Conservation (phyloP, 2,113 vertebrate genomes). For the Hyperoodon ampullatus region DNA sequence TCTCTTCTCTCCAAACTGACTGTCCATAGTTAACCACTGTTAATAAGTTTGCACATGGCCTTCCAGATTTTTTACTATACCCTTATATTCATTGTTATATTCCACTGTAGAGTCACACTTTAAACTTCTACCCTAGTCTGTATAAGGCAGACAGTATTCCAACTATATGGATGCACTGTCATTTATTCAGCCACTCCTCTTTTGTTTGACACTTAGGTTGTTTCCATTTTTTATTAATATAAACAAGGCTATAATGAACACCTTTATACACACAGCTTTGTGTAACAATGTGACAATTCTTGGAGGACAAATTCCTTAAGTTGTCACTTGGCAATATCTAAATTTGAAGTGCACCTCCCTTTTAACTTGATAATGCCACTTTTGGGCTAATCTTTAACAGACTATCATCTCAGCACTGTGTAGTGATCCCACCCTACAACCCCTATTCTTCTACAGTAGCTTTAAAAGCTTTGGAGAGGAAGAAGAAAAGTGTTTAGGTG, state of each 20-base stretch:
- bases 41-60: neutral
- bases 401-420: neutral
- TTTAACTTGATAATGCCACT: neutral
- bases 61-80: neutral
- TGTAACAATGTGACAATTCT: neutral
- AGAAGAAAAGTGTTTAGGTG: neutral
- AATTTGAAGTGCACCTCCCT: neutral
- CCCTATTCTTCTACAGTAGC: neutral
- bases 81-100: neutral
- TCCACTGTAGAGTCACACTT: neutral
- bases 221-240: neutral
- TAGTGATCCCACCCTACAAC: neutral
- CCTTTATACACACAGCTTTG: neutral
- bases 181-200: neutral
- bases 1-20: neutral
- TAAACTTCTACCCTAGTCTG: neutral
- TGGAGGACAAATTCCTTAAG: neutral
- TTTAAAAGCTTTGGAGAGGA: neutral
- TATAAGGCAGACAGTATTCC: neutral
- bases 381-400: neutral
- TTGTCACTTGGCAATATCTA: neutral
- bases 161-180: neutral
- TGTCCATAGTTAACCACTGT: neutral
- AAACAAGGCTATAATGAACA: neutral
- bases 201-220: neutral